A percentile compares a stretch with the other conserved stretches of the same genome.
Conservation (phyloP, 2,113 vertebrate species). For the Engystomops pustulosus region DNA sequence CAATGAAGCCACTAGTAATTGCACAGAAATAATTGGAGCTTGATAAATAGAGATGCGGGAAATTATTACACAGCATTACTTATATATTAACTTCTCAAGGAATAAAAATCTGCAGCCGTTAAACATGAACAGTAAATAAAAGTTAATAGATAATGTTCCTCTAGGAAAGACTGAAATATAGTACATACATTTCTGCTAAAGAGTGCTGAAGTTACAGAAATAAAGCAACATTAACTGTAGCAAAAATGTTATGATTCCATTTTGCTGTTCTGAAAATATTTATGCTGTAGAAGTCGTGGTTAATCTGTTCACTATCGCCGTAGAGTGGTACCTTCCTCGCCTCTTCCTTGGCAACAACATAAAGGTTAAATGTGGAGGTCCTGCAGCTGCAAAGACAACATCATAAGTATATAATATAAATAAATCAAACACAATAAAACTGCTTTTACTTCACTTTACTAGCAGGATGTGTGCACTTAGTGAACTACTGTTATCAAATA, state of each 20-base stretch:
- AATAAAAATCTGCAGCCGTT: slow-evolving; percentile 13
- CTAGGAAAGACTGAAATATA: slow-evolving; percentile 37
- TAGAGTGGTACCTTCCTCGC: not conserved
- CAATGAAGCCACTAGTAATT: not conserved
- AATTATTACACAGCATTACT: not conserved
- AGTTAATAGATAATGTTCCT: slow-evolving; percentile 13
- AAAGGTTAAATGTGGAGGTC: slow-evolving; percentile 38
- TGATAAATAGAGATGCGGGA: not conserved
- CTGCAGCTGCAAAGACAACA: slow-evolving; percentile 40
- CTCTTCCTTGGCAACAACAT: slow-evolving; percentile 21
- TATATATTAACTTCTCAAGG: slow-evolving; percentile 16
- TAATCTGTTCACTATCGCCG: slow-evolving; percentile 7
- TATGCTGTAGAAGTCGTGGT: slow-evolving; percentile 8
- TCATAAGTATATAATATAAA: not conserved
- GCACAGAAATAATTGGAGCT: not conserved
- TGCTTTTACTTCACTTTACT: not conserved
- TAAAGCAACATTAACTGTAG: slow-evolving; percentile 37
- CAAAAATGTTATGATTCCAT: slow-evolving; percentile 29
- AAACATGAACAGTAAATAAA: slow-evolving; percentile 44
- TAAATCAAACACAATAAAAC: slow-evolving; percentile 40
- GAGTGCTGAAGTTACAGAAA: slow-evolving; percentile 45
- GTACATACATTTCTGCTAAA: slow-evolving; percentile 24
- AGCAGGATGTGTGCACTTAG: slow-evolving; percentile 11
- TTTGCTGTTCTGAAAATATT: slow-evolving; percentile 13
- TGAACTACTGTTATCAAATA: not conserved